Conservation (phyloP, 92 coral and sea anemone species). For the Diadumene lineata region DNA sequence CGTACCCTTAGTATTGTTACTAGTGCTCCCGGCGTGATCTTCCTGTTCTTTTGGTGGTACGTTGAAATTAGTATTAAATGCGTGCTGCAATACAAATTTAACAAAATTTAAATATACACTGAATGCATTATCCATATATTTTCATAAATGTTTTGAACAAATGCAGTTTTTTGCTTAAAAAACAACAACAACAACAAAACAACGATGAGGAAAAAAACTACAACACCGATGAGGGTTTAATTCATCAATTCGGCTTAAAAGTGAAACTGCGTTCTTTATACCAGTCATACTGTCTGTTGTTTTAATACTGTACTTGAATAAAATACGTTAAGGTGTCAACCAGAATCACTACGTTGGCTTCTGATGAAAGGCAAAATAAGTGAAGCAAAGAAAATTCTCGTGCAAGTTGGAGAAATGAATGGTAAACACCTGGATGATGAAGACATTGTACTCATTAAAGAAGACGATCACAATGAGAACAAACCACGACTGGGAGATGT, state of each 20-base stretch:
- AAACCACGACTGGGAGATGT: constrained; percentile 32
- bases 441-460: constrained; percentile 9
- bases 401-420: constrained; percentile 31
- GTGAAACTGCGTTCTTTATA: no score
- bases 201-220: no score
- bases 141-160: no score
- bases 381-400: constrained; percentile 30
- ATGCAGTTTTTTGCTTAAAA: no score
- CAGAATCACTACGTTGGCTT: constrained; percentile 60
- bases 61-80: not conserved
- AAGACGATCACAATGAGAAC: not conserved
- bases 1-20: constrained; percentile 41
- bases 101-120: no score
- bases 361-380: constrained; percentile 48
- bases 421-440: constrained; percentile 29
- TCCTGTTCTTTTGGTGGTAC: constrained; percentile 31
- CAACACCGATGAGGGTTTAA: no score
- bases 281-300: no score
- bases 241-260: no score
- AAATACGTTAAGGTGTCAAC: constrained; percentile 11
- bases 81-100: no score
- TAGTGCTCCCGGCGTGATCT: constrained; percentile 25
- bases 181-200: no score
- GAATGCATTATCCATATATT: no score
- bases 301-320: no score